Percentiles rank a stretch among this genome's conserved stretches.
These are phyloP conservation scores for Drosophila dives DNA, from an alignment of 2,888 invertebrate species.

Conservation along the genomic window DNA sequence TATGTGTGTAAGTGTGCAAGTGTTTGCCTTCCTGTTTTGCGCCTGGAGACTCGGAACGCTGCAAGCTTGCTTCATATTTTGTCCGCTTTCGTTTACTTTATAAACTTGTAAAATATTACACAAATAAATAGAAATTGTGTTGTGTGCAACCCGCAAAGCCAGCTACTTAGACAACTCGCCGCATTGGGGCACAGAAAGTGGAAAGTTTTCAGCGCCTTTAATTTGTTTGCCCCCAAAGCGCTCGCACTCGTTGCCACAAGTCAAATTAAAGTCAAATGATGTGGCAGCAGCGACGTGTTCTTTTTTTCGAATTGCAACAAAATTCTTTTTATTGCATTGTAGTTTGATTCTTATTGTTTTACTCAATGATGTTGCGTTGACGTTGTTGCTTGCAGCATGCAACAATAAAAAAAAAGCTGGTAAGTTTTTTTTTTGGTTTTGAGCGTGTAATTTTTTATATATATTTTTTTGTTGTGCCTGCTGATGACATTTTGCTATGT, in stretches of 20 bases:
- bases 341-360: constrained; percentile 31
- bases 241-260: constrained; percentile 26
- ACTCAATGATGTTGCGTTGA: constrained; percentile 52
- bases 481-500: constrained; percentile 72
- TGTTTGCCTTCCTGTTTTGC: constrained; percentile 65
- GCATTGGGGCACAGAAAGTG: constrained; percentile 5
- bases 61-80: constrained; percentile 58
- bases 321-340: constrained; percentile 39
- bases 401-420: constrained; percentile 35
- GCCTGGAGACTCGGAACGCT: constrained; percentile 58
- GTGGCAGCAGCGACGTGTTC: constrained; percentile 57
- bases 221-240: constrained; percentile 39
- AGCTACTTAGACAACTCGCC: constrained; percentile 67
- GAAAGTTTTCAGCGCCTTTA: constrained; percentile 60
- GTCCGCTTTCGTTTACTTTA: constrained; percentile 64
- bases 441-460: neutral
- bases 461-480: constrained; percentile 48
- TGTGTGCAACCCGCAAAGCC: constrained; percentile 22
- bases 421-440: constrained; percentile 35
- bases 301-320: constrained; percentile 12
- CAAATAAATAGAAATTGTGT: constrained; percentile 71
- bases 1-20: constrained; percentile 29
- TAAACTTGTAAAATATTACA: constrained; percentile 78
- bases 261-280: constrained; percentile 74
- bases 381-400: constrained; percentile 4